Evolutionary conservation across 2,888 invertebrate species (phyloP), one percentile per base, ranked within the genome.

Genomic region (Octodonta nipae): DNA sequence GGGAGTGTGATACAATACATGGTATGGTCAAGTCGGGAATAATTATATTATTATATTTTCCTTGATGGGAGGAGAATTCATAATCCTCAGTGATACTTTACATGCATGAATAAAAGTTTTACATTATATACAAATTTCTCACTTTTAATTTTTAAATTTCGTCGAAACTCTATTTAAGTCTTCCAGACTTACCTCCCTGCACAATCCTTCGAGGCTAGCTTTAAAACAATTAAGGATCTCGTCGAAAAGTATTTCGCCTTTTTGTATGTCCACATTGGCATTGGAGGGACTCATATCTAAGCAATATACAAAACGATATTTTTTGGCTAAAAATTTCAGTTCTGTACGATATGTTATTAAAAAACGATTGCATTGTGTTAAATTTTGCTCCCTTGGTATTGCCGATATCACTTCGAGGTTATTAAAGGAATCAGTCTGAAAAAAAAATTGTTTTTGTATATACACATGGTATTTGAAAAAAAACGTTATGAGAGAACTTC

Each of bases 251-350:
- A 75, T 69, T 52, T 70, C 67, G 8, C 70, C 71, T 48, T 67
- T 64, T 47, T 72, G 67, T 45, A 70, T 68, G 54, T 75, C 79
- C 40, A 80, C 75, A 36, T 76, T 71, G 28, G 78, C 73, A 35
- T 76, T 67, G 2, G 83, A 83, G 6, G 83, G 81, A 54, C 82
- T 82, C 55, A 84, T 68, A 58, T 85, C 84, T 36, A 85, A 63
- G 45, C 81, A 75, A 53, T 78, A 80, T 28, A 78, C 80, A 43
- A 81, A 68, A 40, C 77, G 66, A 55, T 84, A 83, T 38, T 69
- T 68, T 43, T 74, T 70, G 12, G 81, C 73, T 24, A 84, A 59
- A 57, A 80, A 82, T 45, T 73, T 71, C 17, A 82, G 64, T 38
- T 67, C 64, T 26, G 77, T 73, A 15, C 67, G 55, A 22, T 68